Conservation (phyloP, 2,888 invertebrate species). For the Hartigia nigra region DNA sequence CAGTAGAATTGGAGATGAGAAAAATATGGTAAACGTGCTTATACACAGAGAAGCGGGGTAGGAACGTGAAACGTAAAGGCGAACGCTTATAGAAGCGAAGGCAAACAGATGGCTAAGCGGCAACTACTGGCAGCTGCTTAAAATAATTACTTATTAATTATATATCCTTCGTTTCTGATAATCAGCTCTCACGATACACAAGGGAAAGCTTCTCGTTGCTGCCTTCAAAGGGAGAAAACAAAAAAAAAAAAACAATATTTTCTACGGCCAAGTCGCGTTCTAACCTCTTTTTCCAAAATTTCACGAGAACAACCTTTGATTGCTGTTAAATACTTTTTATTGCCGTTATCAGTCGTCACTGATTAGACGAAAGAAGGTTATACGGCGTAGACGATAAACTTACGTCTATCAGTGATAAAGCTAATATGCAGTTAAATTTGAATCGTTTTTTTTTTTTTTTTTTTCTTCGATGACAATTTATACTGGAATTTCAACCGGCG, state of each 20-base stretch:
- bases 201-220: not conserved
- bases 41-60: not conserved
- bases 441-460: not conserved
- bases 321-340: not conserved
- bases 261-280: not conserved
- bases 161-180: not conserved
- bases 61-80: constrained; percentile 14
- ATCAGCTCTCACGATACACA: not conserved
- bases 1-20: not conserved
- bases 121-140: constrained; percentile 23
- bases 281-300: not conserved
- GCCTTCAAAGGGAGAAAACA: too few relatives aligned
- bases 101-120: constrained; percentile 26
- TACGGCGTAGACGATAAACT: not conserved
- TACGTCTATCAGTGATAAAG: not conserved
- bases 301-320: not conserved
- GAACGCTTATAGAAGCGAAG: not conserved
- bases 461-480: not conserved
- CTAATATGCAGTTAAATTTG: not conserved
- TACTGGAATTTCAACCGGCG: not conserved
- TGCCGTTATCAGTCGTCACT: not conserved
- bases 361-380: not conserved
- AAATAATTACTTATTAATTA: constrained; percentile 29
- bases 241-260: not conserved
- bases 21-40: not conserved